phyloP scores from a whole-genome alignment of 2,888 invertebrate species.

The Sinhomidia bicolor region DNA sequence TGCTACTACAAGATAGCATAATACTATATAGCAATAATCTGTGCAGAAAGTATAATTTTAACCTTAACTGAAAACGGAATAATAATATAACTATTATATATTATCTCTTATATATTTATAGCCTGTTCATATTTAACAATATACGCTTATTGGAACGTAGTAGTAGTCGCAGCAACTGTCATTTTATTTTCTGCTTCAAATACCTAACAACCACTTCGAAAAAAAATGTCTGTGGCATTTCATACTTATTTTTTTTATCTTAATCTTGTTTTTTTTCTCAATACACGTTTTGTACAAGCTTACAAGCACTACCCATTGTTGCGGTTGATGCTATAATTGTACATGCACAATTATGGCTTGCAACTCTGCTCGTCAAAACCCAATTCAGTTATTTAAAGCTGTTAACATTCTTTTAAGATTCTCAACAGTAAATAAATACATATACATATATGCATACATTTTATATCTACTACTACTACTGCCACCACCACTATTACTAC shows the following conservation, averaged over 20 bases:
- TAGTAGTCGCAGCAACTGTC: not conserved
- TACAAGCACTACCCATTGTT: not conserved
- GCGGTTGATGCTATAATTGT: constrained; percentile 30
- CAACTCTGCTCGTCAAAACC: constrained; percentile 17
- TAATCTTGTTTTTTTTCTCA: not conserved
- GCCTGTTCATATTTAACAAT: not conserved
- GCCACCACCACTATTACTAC: no score
- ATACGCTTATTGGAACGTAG: constrained; percentile 3
- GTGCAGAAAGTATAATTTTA: not conserved
- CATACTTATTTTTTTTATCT: not conserved
- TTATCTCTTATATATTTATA: no score
- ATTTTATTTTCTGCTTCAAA: constrained; percentile 17
- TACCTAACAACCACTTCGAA: not conserved
- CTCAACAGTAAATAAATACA: no score
- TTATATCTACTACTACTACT: no score
- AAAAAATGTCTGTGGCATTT: not conserved
- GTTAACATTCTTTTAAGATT: no score
- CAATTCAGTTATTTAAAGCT: no score
- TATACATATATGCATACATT: no score
- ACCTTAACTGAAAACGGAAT: no score
- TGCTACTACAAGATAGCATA: not conserved
- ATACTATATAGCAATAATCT: not conserved
- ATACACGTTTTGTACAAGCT: not conserved
- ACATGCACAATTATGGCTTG: not conserved
- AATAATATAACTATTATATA: no score